phyloP scores from a whole-genome alignment of 2,797 vertebrate genomes.

The Merluccius polli region DNA sequence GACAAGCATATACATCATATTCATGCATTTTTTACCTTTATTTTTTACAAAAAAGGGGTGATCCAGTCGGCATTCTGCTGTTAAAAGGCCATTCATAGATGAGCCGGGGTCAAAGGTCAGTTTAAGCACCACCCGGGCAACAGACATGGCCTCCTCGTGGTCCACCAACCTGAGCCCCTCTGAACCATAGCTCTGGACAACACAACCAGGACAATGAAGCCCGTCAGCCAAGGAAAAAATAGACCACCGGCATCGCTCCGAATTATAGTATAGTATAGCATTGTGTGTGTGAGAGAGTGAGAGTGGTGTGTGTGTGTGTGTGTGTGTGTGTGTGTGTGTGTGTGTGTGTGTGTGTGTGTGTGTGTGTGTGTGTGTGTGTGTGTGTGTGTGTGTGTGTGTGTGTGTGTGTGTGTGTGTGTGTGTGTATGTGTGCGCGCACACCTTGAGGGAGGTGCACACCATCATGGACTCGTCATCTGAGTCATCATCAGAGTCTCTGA shows the following conservation, averaged over 20 bases:
- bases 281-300: neutral
- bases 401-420: neutral
- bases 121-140: slow-evolving; percentile 91
- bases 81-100: slow-evolving; percentile 83
- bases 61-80: slow-evolving; percentile 91
- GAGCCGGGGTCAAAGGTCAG: slow-evolving; percentile 96
- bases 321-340: too few species aligned
- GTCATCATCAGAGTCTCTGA: slow-evolving; percentile 79
- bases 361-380: too few species aligned
- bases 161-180: slow-evolving; percentile 90
- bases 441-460: slow-evolving; percentile 65
- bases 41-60: slow-evolving; percentile 98
- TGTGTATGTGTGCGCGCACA: slow-evolving; percentile 16
- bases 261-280: neutral
- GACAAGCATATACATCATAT: neutral
- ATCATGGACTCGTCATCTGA: slow-evolving; percentile 81
- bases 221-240: too few species aligned
- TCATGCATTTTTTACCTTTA: slow-evolving; percentile 80
- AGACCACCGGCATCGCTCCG: too few species aligned
- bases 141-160: slow-evolving; percentile 91
- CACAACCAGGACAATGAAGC: neutral
- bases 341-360: too few species aligned
- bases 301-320: too few species aligned
- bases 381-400: neutral
- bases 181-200: slow-evolving; percentile 84